Evolutionary conservation across 2,888 invertebrate genomes (phyloP), one percentile per base, ranked within the genome.

Genomic region (Epinotia demarniana): DNA sequence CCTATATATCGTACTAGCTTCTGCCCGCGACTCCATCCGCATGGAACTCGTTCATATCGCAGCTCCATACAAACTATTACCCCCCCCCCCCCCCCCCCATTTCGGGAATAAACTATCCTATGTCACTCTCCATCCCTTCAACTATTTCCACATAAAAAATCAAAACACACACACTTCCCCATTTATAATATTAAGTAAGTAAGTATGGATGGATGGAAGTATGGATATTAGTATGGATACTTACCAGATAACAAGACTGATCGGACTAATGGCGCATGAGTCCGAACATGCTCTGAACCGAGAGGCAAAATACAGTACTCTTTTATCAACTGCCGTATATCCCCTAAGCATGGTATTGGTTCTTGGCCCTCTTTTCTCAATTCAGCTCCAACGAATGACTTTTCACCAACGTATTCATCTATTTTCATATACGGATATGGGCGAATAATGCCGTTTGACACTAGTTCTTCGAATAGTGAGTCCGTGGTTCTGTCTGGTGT

Each of bases 301-400:
- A 99, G 89, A 0, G 99, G 99, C 12, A 99, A 89, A 77, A 99
- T 96, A 85, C 98, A 98, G 86, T 97, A 98, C 89, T 99, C 98
- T 46, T 96, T 96, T 9, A 99, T 93, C 9, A 98, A 90, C 85
- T 98, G 97, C 53, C 98, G 95, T 46, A 99, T 95, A 88, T 99
- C 99, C 16, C 98, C 98, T 0, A 97, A 90, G 63, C 92, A 92
- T 0, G 95, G 95, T 0, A 90, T 85, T 0, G 95, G 95, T 82
- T 95, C 95, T 3, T 85, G 86, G 0, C 95, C 95, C 78, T 92
- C 90, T 43, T 89, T 90, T 18, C 90, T 88, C 76, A 82, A 86
- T 57, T 95, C 95, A 68, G 95, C 94, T 64, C 94, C 95, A 11
- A 95, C 94, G 78, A 95, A 96, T 0, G 97, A 96, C 77, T 96